phyloP scores from a whole-genome alignment of 2,113 vertebrate species.

The Macquaria australasica region DNA sequence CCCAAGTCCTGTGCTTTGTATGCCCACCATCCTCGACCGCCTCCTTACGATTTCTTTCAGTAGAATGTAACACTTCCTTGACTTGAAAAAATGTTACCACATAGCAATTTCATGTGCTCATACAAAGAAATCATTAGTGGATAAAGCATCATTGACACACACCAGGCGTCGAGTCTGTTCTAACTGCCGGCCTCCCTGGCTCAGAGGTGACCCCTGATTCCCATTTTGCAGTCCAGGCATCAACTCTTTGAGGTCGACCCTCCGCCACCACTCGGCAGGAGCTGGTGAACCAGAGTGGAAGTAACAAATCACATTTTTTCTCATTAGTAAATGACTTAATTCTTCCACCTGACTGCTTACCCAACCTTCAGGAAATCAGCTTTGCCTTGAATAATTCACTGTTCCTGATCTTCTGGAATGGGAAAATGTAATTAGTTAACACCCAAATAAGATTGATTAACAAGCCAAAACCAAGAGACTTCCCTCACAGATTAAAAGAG shows the following conservation, averaged over 20 bases:
- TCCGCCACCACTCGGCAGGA: neutral
- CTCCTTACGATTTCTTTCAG: no score
- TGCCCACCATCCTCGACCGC: no score
- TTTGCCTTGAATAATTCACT: conserved; percentile 29
- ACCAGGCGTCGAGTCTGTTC: neutral
- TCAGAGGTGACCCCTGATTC: neutral
- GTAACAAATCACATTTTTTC: conserved; percentile 53
- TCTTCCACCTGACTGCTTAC: conserved; percentile 44
- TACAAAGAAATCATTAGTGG: neutral
- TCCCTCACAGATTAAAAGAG: conserved; percentile 64
- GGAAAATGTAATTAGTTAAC: conserved; percentile 69
- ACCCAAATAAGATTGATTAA: conserved; percentile 71
- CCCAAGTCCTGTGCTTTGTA: no score
- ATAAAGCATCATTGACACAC: neutral
- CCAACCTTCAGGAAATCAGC: conserved; percentile 49
- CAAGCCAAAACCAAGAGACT: conserved; percentile 58
- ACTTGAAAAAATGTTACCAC: neutral
- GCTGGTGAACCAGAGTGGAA: conserved; percentile 4
- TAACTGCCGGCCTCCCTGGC: neutral
- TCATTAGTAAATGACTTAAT: conserved; percentile 64
- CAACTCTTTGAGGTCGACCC: neutral
- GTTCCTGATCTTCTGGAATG: conserved; percentile 38
- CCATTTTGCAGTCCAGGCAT: neutral
- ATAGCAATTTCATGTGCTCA: neutral
- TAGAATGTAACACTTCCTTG: neutral